A percentile compares a stretch with the other conserved stretches of the same genome.
These are phyloP conservation scores for Fulica atra DNA, from an alignment of 2,113 vertebrate genomes.

Conservation along the genomic window DNA sequence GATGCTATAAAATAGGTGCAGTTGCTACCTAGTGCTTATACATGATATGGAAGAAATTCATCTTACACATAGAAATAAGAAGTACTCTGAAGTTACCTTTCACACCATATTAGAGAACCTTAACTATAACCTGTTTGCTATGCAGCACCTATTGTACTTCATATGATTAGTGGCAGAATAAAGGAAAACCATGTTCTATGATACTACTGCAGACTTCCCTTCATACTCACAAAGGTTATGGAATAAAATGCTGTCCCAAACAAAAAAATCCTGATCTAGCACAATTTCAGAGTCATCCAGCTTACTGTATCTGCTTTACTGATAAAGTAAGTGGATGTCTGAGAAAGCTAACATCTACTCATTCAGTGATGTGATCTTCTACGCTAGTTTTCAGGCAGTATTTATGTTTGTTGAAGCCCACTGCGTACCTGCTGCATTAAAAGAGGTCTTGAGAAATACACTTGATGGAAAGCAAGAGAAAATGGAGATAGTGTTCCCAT, in stretches of 20 bases:
- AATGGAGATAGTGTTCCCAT: background rate
- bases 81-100: background rate
- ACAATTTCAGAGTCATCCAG: background rate
- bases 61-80: background rate
- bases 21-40: background rate
- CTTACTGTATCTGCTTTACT: background rate
- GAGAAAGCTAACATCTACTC: background rate
- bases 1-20: background rate
- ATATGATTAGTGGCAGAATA: background rate
- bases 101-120: background rate
- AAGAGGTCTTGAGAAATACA: background rate
- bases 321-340: background rate
- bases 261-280: background rate
- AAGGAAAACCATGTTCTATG: background rate
- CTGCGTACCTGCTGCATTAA: background rate
- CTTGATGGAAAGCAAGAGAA: background rate
- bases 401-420: background rate
- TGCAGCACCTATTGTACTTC: background rate
- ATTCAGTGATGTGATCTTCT: background rate
- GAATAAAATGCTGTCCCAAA: background rate
- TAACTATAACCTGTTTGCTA: background rate
- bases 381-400: background rate
- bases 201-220: background rate
- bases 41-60: background rate
- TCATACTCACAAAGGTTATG: accelerated